A percentile compares a stretch with the other conserved stretches of the same genome.
phyloP scores from a whole-genome alignment of 2,797 vertebrate species.

The Alcedo atthis region DNA sequence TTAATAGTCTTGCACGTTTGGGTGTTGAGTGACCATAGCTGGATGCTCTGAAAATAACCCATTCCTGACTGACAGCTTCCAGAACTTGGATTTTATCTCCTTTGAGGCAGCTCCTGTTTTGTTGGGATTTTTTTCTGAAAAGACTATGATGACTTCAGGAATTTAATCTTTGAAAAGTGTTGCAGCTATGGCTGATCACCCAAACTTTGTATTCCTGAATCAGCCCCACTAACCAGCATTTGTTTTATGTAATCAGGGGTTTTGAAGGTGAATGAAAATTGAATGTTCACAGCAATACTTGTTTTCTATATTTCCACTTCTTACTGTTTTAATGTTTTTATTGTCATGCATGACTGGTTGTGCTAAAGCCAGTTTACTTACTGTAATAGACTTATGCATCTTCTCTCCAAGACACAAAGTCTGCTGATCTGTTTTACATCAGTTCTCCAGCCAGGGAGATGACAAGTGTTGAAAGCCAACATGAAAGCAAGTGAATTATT shows the following conservation, averaged over 20 bases:
- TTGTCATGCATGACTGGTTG: not conserved
- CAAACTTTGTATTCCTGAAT: not conserved
- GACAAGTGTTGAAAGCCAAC: constrained; percentile 31
- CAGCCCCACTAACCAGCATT: not conserved
- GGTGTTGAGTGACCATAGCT: not conserved
- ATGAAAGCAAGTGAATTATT: constrained; percentile 11
- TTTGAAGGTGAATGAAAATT: not conserved
- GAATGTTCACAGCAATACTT: not conserved
- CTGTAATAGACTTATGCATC: accelerated
- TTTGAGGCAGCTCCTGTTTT: not conserved
- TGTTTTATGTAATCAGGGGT: not conserved
- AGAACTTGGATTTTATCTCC: not conserved
- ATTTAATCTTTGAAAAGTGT: not conserved
- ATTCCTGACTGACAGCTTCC: not conserved
- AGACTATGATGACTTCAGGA: not conserved
- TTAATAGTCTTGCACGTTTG: not conserved
- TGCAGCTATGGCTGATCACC: not conserved
- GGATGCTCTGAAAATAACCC: not conserved
- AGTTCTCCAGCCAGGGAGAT: not conserved
- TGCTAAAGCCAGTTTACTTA: not conserved
- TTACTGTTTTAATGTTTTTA: not conserved
- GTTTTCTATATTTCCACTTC: not conserved
- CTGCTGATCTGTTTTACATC: not conserved
- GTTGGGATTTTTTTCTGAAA: not conserved
- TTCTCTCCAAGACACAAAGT: not conserved